A percentile compares a stretch with the other conserved stretches of the same genome.
Evolutionary conservation across 2,797 vertebrate genomes (phyloP).

Genomic region (Cyprinodon diabolis): DNA sequence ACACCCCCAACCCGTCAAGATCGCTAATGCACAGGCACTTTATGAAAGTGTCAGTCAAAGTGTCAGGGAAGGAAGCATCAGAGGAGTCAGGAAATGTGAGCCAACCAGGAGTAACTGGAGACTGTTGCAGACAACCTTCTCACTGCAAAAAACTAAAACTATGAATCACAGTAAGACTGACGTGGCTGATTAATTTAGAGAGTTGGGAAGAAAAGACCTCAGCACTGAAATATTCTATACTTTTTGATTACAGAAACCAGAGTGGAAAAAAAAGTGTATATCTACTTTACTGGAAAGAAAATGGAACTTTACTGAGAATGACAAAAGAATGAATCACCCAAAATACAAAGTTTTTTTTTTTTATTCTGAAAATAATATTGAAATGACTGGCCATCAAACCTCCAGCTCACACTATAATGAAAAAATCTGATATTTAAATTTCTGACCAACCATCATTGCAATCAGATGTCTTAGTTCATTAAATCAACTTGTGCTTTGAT

Average conservation of each 20-base stretch:
- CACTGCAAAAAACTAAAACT: conserved; percentile 21
- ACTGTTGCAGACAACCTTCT: conserved; percentile 13
- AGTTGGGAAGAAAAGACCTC: background rate
- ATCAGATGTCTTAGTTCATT: too few species aligned
- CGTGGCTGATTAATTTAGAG: background rate
- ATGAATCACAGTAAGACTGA: conserved; percentile 7
- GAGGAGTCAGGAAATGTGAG: conserved; percentile 42
- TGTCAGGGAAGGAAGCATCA: conserved; percentile 29
- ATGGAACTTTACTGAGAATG: too few species aligned
- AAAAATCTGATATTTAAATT: too few species aligned
- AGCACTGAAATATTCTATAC: background rate
- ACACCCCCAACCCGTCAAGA: conserved; percentile 41
- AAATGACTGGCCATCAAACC: background rate
- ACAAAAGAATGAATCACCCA: too few species aligned
- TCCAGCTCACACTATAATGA: too few species aligned
- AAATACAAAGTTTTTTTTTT: too few species aligned
- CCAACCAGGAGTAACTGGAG: conserved; percentile 55
- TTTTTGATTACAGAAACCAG: conserved; percentile 1
- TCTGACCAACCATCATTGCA: too few species aligned
- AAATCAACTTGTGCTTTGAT: too few species aligned
- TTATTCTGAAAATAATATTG: too few species aligned
- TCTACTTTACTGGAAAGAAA: too few species aligned
- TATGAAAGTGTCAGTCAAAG: conserved; percentile 74
- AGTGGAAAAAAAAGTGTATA: background rate
- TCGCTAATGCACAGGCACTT: conserved; percentile 71